Conservation (phyloP, 2,113 vertebrate species). For the Corapipo altera region DNA sequence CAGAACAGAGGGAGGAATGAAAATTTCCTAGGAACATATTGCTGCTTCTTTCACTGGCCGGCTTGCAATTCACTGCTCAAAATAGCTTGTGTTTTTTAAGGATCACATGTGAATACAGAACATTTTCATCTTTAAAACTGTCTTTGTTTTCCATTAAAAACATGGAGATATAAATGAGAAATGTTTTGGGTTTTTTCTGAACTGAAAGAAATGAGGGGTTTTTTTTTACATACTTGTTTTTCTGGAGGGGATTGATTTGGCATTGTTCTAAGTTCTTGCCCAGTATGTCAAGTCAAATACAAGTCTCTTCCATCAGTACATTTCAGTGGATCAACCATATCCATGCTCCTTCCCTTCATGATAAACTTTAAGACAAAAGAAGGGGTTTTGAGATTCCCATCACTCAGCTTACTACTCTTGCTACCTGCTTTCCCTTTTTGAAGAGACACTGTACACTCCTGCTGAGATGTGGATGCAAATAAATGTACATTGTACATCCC, state of each 20-base stretch:
- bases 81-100: conserved; percentile 61
- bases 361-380: conserved; percentile 12
- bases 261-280: conserved; percentile 40
- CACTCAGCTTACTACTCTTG: background rate
- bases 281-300: conserved; percentile 17
- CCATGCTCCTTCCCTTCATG: background rate
- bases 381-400: background rate
- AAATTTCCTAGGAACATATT: conserved; percentile 65
- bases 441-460: background rate
- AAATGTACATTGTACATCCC: background rate
- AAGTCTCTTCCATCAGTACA: background rate
- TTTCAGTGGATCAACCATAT: background rate
- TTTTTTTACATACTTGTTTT: conserved; percentile 8
- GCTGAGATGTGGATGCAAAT: background rate
- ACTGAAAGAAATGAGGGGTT: background rate
- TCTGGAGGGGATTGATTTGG: conserved; percentile 16
- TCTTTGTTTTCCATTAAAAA: conserved; percentile 41
- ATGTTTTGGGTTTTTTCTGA: background rate
- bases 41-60: conserved; percentile 47
- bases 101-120: conserved; percentile 47
- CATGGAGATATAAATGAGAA: conserved; percentile 27
- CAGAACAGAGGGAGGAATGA: conserved; percentile 59
- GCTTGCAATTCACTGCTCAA: conserved; percentile 58
- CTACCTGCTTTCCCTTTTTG: background rate
- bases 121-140: conserved; percentile 37